Percentiles rank a stretch among this genome's conserved stretches.
These are phyloP conservation scores for Tetrao urogallus DNA, from an alignment of 2,113 vertebrate species.

Conservation along the genomic window DNA sequence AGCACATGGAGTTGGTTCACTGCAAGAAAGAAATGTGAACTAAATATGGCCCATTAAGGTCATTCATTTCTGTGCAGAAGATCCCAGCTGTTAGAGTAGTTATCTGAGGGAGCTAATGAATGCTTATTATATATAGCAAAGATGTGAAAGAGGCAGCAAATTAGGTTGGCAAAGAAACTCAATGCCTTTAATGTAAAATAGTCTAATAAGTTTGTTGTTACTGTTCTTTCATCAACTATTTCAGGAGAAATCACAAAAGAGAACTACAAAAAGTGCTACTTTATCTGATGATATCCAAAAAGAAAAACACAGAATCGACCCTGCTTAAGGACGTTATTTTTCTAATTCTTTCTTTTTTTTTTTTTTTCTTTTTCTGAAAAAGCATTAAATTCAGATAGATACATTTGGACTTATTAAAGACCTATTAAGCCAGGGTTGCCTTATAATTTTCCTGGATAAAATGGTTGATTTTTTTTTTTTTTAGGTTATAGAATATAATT, in stretches of 20 bases:
- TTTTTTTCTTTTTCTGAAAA: background rate
- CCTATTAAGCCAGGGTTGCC: background rate
- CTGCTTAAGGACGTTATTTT: background rate
- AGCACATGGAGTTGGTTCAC: background rate
- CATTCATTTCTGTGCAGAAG: background rate
- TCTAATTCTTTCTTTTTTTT: background rate
- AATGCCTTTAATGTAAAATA: background rate
- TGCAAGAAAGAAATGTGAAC: background rate
- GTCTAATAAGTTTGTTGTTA: slow-evolving; percentile 20
- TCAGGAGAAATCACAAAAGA: background rate
- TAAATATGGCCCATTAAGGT: background rate
- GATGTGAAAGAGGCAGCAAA: slow-evolving; percentile 21
- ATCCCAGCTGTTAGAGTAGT: background rate
- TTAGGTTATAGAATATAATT: background rate
- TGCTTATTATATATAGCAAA: background rate
- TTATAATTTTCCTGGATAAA: background rate
- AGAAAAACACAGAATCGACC: background rate
- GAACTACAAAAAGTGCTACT: background rate
- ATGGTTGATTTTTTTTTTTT: background rate
- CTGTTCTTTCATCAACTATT: slow-evolving; percentile 6
- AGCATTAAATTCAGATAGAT: background rate
- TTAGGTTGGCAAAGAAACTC: slow-evolving; percentile 25
- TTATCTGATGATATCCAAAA: background rate
- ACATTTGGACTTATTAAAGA: background rate
- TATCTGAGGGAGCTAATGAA: slow-evolving; percentile 16